phyloP scores from a whole-genome alignment of 2,888 invertebrate species.

The Protophormia terraenovae region DNA sequence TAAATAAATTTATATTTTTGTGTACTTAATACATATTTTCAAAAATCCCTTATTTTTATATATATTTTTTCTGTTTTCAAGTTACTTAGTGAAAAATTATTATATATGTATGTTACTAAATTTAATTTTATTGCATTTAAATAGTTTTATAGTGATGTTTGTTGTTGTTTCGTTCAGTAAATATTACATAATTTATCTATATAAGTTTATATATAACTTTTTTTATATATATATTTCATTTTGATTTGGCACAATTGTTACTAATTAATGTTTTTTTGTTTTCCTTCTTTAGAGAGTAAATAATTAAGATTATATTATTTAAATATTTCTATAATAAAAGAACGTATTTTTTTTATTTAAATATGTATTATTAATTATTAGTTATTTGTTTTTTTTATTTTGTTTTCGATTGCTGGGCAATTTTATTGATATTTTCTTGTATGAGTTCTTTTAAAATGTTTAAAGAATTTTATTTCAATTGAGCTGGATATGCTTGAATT shows the following conservation, averaged over 20 bases:
- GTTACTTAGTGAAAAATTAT: slow-evolving; percentile 21
- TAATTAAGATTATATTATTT: slow-evolving; percentile 54
- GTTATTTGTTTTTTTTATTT: background rate
- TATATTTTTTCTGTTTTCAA: background rate
- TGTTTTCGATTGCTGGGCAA: slow-evolving; percentile 54
- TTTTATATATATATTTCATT: slow-evolving; percentile 44
- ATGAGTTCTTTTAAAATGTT: background rate
- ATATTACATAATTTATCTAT: slow-evolving; percentile 35
- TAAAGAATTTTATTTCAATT: slow-evolving; percentile 50
- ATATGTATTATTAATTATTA: slow-evolving; percentile 22
- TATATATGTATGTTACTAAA: slow-evolving; percentile 26
- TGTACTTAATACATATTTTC: slow-evolving; percentile 17
- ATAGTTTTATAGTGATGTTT: slow-evolving; percentile 60
- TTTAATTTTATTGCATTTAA: slow-evolving; percentile 50
- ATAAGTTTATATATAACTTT: slow-evolving; percentile 1
- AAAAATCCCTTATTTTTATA: background rate
- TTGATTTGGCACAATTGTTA: slow-evolving; percentile 71
- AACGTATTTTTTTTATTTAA: slow-evolving; percentile 22
- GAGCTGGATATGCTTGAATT: slow-evolving; percentile 67
- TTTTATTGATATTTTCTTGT: slow-evolving; percentile 53
- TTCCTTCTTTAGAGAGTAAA: slow-evolving; percentile 31
- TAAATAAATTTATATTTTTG: too few species aligned
- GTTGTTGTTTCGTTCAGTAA: slow-evolving; percentile 52
- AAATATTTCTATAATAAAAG: slow-evolving; percentile 36
- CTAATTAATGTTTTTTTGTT: slow-evolving; percentile 53